Evolutionary conservation across 2,113 vertebrate genomes (phyloP), one percentile per base, ranked within the genome.

Genomic region (Psettodes erumei): DNA sequence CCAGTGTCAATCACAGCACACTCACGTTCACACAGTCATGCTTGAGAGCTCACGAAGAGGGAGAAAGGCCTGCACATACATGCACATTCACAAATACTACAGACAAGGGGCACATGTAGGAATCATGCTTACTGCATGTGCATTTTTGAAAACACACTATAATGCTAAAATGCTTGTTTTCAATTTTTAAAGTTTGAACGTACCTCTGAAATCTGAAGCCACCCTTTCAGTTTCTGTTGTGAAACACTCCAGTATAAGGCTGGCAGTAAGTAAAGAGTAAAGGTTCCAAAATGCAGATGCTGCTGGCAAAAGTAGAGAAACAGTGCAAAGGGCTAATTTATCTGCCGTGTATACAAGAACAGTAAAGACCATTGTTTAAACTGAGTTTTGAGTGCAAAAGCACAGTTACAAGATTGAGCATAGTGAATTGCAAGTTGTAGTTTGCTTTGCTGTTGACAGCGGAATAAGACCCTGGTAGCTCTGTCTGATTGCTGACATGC

Each of bases 1-100:
- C 28, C 18, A 23, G 21, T 81, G 85, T 84, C 88, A 84, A 43
- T 91, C 85, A 88, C 67, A 75, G 79, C 62, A 25, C 51, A 48
- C 73, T 70, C 63, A 72, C 82, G 66, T 64, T 70, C 75, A 68
- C 63, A 67, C 59, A 50, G 28, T 70, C 75, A 62, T 19, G 21
- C 75, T 58, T 83, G 75, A 75, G 54, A 43, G 67, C 54, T 65
- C 59, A 21, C 69, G 84, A 73, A 78, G 71, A 83, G 48, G 72
- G 42, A 77, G 40, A 61, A n/a, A 60, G 40, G 42, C 76, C 70
- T 37, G 33, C 47, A 58, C 67, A 47, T 43, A 75, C 73, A 82
- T 21, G 47, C 47, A 40, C 38, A 19, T 32, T 21, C 30, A 56
- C 42, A 56, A 56, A 61, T 33, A 62, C 19, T 30, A 42, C n/a